A percentile compares a stretch with the other conserved stretches of the same genome.
phyloP scores from a whole-genome alignment of 2,888 invertebrate genomes.

The Tiphia femorata region DNA sequence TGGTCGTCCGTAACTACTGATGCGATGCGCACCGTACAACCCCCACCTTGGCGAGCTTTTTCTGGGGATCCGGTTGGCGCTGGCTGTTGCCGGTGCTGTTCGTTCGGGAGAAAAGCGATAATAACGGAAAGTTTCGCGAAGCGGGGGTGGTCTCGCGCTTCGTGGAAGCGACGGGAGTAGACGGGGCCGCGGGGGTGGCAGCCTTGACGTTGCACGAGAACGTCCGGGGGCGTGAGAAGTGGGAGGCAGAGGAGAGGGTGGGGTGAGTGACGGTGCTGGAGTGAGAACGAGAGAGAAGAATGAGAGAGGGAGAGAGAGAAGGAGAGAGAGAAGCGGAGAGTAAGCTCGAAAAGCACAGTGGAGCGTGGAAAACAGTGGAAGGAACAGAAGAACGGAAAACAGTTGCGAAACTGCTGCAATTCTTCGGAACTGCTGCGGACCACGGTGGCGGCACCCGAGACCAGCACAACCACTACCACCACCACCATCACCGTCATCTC shows the following conservation, averaged over 20 bases:
- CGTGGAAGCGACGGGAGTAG: conserved; percentile 11
- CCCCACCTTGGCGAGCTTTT: conserved; percentile 37
- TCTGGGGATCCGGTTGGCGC: conserved; percentile 22
- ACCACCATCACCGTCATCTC: conserved; percentile 7
- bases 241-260: conserved; percentile 9
- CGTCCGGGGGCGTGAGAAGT: too few relatives aligned
- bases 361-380: conserved; percentile 55
- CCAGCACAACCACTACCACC: conserved; percentile 19
- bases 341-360: conserved; percentile 35
- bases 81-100: conserved; percentile 18
- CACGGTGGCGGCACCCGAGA: too few relatives aligned
- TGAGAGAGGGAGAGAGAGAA: neutral
- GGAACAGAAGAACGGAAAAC: conserved; percentile 54
- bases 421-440: conserved; percentile 47
- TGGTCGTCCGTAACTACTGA: conserved; percentile 39
- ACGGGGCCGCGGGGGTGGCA: too few relatives aligned
- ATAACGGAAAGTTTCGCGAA: conserved; percentile 43
- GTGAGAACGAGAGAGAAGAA: conserved; percentile 4
- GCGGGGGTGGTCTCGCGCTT: conserved; percentile 15
- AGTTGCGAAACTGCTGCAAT: conserved; percentile 57
- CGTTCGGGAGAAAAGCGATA: conserved; percentile 36
- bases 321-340: conserved; percentile 1
- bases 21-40: too few relatives aligned
- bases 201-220: too few relatives aligned
- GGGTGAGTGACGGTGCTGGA: conserved; percentile 12